Conservation (phyloP, 2,113 vertebrate genomes). For the Tautogolabrus adspersus region DNA sequence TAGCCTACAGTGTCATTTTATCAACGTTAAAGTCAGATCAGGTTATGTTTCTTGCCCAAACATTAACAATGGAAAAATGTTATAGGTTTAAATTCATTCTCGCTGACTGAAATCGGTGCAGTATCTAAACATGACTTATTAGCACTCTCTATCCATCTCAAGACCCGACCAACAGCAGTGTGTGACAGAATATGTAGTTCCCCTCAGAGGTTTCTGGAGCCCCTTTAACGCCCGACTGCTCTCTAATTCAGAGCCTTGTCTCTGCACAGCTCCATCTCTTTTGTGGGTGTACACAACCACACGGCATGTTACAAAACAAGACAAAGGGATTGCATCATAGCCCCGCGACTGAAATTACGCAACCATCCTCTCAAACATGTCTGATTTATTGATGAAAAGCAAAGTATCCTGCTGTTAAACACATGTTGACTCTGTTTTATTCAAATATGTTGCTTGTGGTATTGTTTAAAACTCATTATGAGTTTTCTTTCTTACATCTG, state of each 20-base stretch:
- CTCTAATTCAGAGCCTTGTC: conserved; percentile 25
- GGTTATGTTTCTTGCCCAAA: conserved; percentile 7
- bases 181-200: conserved; percentile 28
- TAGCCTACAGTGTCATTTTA: no score
- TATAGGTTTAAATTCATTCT: background rate
- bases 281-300: conserved; percentile 54
- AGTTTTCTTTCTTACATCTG: background rate
- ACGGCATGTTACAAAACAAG: conserved; percentile 67
- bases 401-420: conserved; percentile 48
- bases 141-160: conserved; percentile 15
- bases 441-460: conserved; percentile 25
- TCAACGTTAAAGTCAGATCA: background rate
- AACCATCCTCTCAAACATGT: conserved; percentile 46
- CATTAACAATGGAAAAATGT: conserved; percentile 9
- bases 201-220: conserved; percentile 35
- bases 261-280: conserved; percentile 54
- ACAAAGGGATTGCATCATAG: conserved; percentile 80
- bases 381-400: conserved; percentile 78
- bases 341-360: conserved; percentile 67
- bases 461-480: conserved; percentile 7
- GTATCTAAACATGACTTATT: conserved; percentile 52
- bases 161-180: conserved; percentile 20
- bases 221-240: conserved; percentile 8
- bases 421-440: conserved; percentile 40
- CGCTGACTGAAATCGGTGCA: conserved; percentile 2